phyloP scores from a whole-genome alignment of 2,113 vertebrate genomes.

The Solea solea region DNA sequence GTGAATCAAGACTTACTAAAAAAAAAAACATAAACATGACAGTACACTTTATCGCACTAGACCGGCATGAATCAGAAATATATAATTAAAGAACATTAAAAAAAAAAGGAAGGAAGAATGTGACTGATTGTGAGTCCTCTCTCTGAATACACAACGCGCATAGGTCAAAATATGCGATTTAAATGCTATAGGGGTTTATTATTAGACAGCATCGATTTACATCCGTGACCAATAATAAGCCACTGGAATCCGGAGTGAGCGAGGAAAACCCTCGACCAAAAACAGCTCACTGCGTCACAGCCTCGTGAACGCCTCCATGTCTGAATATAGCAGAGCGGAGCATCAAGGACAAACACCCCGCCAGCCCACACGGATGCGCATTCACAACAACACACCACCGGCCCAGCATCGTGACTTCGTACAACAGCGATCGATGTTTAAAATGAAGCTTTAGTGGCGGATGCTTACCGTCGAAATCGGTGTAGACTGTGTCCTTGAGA shows the following conservation, averaged over 20 bases:
- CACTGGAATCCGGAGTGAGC: constrained; percentile 12
- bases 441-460: neutral
- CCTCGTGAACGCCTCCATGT: constrained; percentile 67
- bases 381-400: neutral
- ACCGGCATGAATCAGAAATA: neutral
- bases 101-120: neutral
- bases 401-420: neutral
- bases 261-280: constrained; percentile 62
- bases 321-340: constrained; percentile 65
- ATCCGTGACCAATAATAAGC: constrained; percentile 7
- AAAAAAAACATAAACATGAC: constrained; percentile 30
- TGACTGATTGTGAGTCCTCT: constrained; percentile 36
- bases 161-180: too few relatives aligned
- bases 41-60: constrained; percentile 5
- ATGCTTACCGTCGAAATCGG: constrained; percentile 94
- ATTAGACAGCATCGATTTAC: constrained; percentile 3
- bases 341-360: constrained; percentile 67
- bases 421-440: neutral
- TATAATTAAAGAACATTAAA: neutral
- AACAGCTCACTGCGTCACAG: constrained; percentile 71
- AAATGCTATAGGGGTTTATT: neutral
- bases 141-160: too few relatives aligned
- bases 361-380: constrained; percentile 30
- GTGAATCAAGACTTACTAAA: constrained; percentile 34
- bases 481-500: constrained; percentile 98